These are phyloP conservation scores for Holothuria scabra DNA, from an alignment of 53 echinoderm and acorn worm genomes.

Conservation along the genomic window DNA sequence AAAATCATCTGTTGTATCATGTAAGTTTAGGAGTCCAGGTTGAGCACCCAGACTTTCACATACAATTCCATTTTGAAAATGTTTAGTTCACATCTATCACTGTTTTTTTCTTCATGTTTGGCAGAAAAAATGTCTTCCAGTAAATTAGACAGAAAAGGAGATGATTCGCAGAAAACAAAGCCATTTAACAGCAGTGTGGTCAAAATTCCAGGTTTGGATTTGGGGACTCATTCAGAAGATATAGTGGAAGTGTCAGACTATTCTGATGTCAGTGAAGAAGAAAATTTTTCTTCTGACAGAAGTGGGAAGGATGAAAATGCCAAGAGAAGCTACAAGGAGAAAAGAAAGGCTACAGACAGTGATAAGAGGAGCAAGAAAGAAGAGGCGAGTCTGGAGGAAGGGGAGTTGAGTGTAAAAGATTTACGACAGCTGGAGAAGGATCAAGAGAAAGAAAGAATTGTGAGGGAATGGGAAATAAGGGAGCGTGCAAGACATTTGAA, in stretches of 20 bases:
- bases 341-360: neutral
- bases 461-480: constrained; percentile 5
- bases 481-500: constrained; percentile 1
- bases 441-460: constrained; percentile 17
- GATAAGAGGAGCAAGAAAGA: neutral
- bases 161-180: no score
- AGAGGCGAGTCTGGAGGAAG: constrained; percentile 1
- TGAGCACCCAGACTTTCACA: no score
- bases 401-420: constrained; percentile 21
- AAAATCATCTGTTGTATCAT: no score
- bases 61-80: no score
- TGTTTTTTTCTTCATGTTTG: no score
- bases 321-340: neutral
- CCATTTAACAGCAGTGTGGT: neutral
- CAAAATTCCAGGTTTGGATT: constrained; percentile 16
- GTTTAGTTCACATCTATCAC: no score
- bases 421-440: constrained; percentile 17
- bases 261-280: constrained; percentile 35
- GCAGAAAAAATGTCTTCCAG: no score
- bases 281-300: neutral
- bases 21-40: no score
- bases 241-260: neutral
- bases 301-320: neutral
- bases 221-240: neutral
- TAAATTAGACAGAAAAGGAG: no score